A percentile compares a stretch with the other conserved stretches of the same genome.
phyloP scores from a whole-genome alignment of 2,113 vertebrate species.

The Rhynchomys soricoides region DNA sequence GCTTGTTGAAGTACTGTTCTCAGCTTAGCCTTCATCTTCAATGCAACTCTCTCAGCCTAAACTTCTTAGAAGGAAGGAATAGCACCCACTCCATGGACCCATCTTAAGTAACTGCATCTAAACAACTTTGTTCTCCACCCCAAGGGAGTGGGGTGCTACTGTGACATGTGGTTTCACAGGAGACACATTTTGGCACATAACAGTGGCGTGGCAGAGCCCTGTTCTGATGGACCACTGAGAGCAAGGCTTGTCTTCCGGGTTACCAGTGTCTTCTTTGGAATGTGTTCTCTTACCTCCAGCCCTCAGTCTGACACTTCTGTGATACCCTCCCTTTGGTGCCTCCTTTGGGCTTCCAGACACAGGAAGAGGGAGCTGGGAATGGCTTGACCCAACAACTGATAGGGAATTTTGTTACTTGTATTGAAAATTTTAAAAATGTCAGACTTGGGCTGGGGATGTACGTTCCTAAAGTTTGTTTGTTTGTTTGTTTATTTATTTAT shows the following conservation, averaged over 20 bases:
- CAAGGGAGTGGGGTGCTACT: not conserved
- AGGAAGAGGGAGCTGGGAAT: not conserved
- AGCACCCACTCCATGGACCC: not conserved
- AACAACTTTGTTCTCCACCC: not conserved
- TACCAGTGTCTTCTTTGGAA: not conserved
- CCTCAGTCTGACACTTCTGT: not conserved
- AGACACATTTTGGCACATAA: not conserved
- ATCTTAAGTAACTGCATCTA: not conserved
- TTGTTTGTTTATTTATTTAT: not conserved
- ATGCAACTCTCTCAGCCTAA: not conserved
- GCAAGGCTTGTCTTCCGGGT: not conserved
- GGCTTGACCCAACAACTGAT: not conserved
- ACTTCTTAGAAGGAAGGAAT: not conserved
- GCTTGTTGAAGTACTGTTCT: not conserved
- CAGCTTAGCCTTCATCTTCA: not conserved
- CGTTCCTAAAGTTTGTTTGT: not conserved
- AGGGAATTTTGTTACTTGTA: not conserved
- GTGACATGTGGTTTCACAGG: not conserved
- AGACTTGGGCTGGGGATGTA: not conserved
- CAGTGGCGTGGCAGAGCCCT: not conserved
- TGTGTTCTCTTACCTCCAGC: not conserved
- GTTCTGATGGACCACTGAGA: not conserved
- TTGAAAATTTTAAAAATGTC: not conserved
- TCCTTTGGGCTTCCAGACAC: not conserved
- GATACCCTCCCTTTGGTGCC: not conserved